Conservation (phyloP, 2,797 vertebrate species). For the Scolopax rusticola region DNA sequence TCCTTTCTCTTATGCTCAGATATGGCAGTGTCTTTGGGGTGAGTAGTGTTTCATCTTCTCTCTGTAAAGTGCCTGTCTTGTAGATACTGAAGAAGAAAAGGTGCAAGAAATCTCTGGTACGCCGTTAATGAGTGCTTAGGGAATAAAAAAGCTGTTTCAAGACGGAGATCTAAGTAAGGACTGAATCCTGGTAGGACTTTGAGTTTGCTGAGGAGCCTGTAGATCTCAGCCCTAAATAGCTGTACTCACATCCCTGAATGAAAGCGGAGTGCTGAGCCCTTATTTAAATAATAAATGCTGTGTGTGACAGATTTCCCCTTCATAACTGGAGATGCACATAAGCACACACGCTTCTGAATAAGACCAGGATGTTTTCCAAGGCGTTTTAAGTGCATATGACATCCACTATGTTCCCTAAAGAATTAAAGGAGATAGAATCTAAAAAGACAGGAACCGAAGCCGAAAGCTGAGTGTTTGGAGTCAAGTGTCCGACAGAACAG, state of each 20-base stretch:
- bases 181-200: neutral
- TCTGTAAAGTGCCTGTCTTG: neutral
- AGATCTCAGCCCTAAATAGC: neutral
- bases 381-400: neutral
- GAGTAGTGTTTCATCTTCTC: neutral
- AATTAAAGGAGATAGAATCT: neutral
- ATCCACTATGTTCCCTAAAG: neutral
- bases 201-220: neutral
- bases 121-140: fast-evolving
- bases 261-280: neutral
- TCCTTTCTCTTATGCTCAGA: neutral
- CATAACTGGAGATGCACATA: neutral
- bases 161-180: neutral
- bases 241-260: neutral
- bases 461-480: neutral
- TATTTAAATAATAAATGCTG: neutral
- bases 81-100: neutral
- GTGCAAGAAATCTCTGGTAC: neutral
- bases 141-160: neutral
- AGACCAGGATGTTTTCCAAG: neutral
- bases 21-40: neutral
- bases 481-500: neutral
- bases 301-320: neutral
- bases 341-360: neutral
- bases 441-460: neutral